Evolutionary conservation across 2,797 vertebrate species (phyloP).

Genomic region (Xenops minutus): DNA sequence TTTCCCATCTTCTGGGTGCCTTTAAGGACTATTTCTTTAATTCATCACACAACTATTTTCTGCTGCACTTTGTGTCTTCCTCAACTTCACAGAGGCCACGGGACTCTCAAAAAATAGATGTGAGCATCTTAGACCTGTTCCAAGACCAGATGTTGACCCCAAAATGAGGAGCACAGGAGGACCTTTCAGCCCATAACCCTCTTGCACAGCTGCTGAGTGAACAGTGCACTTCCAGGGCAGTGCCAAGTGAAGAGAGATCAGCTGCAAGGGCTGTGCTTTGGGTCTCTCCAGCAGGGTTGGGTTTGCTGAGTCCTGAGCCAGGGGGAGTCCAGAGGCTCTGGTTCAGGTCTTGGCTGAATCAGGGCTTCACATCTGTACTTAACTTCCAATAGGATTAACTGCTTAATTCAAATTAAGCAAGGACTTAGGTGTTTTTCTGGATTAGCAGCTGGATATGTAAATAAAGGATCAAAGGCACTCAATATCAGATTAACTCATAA

Average conservation of each 20-base stretch:
- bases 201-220: neutral
- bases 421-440: conserved; percentile 18
- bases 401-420: conserved; percentile 20
- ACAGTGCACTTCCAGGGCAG: neutral
- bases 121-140: neutral
- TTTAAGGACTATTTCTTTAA: neutral
- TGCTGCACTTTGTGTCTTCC: neutral
- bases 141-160: neutral
- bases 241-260: neutral
- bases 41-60: neutral
- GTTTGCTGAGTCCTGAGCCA: neutral
- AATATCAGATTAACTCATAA: conserved; percentile 33
- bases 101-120: neutral
- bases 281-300: neutral
- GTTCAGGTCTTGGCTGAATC: neutral
- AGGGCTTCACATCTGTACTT: neutral
- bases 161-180: neutral
- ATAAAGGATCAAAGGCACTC: conserved; percentile 23
- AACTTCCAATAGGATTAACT: conserved; percentile 9
- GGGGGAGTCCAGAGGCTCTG: neutral
- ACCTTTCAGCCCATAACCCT: neutral
- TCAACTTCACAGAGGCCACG: neutral
- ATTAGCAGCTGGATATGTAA: conserved; percentile 39
- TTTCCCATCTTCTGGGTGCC: neutral
- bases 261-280: neutral